These are phyloP conservation scores for Agriopis leucophaearia DNA, from an alignment of 2,888 invertebrate genomes.

Conservation along the genomic window DNA sequence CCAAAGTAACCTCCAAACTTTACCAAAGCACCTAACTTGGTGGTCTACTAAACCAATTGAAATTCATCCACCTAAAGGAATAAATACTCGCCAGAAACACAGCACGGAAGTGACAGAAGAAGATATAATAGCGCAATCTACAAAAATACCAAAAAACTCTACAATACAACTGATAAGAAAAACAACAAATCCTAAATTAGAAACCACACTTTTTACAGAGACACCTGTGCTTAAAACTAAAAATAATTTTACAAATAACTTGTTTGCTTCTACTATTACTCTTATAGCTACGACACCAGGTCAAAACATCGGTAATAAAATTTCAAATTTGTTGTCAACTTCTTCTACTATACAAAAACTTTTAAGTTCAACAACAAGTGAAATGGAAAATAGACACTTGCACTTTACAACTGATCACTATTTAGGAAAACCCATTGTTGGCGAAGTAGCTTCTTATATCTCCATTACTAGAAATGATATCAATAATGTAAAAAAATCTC, in stretches of 20 bases:
- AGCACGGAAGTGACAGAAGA: not conserved
- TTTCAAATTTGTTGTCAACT: not conserved
- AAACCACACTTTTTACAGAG: not conserved
- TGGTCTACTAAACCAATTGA: not conserved
- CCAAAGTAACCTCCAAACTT: not conserved
- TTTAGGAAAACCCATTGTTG: not conserved
- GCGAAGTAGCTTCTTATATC: not conserved
- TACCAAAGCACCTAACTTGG: not conserved
- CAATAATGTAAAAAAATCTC: not conserved
- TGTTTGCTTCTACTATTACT: not conserved
- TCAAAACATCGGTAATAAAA: not conserved
- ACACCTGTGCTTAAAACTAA: not conserved
- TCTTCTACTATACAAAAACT: not conserved
- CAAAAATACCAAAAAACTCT: not conserved
- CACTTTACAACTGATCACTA: not conserved
- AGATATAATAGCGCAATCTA: not conserved
- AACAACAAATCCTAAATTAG: not conserved
- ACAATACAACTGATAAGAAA: not conserved
- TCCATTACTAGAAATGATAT: not conserved
- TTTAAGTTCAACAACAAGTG: not conserved
- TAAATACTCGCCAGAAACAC: not conserved
- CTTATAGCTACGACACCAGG: not conserved
- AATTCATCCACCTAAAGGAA: not conserved
- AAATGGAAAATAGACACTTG: not conserved
- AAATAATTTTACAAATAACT: not conserved